Evolutionary conservation across 2,888 invertebrate species (phyloP).

Genomic region (Tanypteryx hageni): DNA sequence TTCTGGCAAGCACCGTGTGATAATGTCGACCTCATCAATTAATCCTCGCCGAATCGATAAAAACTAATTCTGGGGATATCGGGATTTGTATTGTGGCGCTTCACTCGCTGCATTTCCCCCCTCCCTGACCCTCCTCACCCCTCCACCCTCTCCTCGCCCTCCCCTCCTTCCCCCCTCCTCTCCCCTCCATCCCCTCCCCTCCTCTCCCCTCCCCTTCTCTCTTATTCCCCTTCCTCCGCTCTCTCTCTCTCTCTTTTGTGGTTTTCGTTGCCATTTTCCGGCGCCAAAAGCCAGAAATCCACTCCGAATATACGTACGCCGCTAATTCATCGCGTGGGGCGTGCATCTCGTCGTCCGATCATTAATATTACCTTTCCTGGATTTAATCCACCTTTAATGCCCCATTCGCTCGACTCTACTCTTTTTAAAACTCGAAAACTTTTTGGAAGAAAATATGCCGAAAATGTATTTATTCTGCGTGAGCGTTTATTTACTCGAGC

Average conservation of each 20-base stretch:
- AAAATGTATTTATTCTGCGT: background rate
- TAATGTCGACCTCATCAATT: background rate
- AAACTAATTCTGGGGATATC: conserved; percentile 39
- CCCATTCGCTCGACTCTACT: background rate
- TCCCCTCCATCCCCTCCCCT: background rate
- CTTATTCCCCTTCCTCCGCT: background rate
- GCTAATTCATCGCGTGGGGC: background rate
- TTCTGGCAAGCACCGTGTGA: background rate
- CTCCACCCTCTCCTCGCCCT: background rate
- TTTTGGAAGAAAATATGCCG: background rate
- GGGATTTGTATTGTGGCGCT: conserved; percentile 40
- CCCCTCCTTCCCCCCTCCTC: background rate
- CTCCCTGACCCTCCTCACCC: background rate
- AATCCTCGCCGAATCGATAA: conserved; percentile 59
- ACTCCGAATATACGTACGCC: background rate
- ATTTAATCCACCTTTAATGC: background rate
- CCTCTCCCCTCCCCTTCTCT: background rate
- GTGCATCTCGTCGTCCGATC: background rate
- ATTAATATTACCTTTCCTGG: conserved; percentile 13
- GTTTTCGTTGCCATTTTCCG: background rate
- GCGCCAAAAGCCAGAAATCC: conserved; percentile 22
- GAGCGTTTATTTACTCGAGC: background rate
- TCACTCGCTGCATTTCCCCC: background rate
- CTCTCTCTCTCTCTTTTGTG: background rate
- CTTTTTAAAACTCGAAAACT: background rate